phyloP scores from a whole-genome alignment of 2,113 vertebrate species.

The Phaetusa simplex region DNA sequence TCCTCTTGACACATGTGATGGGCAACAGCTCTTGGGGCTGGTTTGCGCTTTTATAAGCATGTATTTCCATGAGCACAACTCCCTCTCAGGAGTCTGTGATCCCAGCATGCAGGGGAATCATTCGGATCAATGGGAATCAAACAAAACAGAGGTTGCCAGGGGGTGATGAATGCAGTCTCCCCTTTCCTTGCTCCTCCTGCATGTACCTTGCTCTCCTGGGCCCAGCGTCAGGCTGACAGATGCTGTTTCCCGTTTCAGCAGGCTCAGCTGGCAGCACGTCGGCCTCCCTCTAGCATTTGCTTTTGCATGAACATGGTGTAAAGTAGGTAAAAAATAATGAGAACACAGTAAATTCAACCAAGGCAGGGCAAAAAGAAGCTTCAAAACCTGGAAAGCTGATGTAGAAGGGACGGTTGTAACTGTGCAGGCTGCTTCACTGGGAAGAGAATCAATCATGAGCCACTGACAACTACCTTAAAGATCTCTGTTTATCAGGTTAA shows the following conservation, averaged over 20 bases:
- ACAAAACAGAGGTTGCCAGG: not conserved
- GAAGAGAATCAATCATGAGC: not conserved
- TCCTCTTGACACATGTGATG: not conserved
- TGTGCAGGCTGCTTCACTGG: fast-evolving
- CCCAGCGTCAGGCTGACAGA: not conserved
- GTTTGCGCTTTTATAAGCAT: not conserved
- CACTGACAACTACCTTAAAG: not conserved
- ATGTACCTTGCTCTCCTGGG: not conserved
- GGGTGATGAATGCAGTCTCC: not conserved
- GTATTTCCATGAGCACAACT: not conserved
- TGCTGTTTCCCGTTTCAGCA: not conserved
- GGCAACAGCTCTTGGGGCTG: not conserved
- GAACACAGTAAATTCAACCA: not conserved
- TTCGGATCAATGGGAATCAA: not conserved
- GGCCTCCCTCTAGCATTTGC: not conserved
- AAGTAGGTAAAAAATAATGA: not conserved
- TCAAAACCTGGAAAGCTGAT: not conserved
- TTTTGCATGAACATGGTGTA: not conserved
- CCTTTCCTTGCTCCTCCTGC: not conserved
- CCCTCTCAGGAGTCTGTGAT: not conserved
- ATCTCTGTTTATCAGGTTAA: not conserved
- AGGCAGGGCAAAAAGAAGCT: not conserved
- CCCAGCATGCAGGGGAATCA: not conserved
- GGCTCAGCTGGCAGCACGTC: not conserved
- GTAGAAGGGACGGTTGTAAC: not conserved